These are phyloP conservation scores for Aurelia aurita complex sp. Pacific DNA, from an alignment of 30 jellyfish, hydroid and myxozoan genomes.

Conservation along the genomic window DNA sequence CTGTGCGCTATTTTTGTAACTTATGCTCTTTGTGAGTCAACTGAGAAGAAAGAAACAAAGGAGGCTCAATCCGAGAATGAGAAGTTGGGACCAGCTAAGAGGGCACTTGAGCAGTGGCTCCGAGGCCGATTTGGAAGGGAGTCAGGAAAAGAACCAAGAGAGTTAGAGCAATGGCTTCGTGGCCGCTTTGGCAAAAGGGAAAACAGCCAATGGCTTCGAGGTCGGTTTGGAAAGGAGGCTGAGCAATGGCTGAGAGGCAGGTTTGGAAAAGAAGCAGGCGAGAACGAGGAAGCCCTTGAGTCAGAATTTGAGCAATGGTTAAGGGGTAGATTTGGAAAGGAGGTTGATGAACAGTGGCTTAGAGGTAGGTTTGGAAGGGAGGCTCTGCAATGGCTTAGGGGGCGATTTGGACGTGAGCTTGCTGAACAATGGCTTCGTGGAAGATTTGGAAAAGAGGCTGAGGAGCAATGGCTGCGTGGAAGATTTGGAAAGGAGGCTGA, in stretches of 20 bases:
- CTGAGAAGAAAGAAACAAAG: slow-evolving; percentile 10
- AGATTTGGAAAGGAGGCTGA: slow-evolving; percentile 56
- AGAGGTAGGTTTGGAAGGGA: slow-evolving; percentile 59
- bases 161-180: slow-evolving; percentile 64
- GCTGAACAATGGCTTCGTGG: slow-evolving; percentile 75
- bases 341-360: slow-evolving; percentile 58
- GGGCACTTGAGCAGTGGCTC: slow-evolving; percentile 54
- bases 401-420: slow-evolving; percentile 57
- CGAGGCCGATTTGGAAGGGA: slow-evolving; percentile 56
- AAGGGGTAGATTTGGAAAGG: slow-evolving; percentile 65
- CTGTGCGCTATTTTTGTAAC: slow-evolving; percentile 19
- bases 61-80: neutral
- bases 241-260: slow-evolving; percentile 86
- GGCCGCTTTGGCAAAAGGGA: slow-evolving; percentile 67
- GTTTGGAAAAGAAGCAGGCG: slow-evolving; percentile 75
- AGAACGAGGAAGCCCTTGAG: slow-evolving; percentile 57
- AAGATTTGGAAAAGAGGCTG: slow-evolving; percentile 50
- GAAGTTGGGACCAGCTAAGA: slow-evolving; percentile 32
- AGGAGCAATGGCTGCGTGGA: slow-evolving; percentile 60
- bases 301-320: slow-evolving; percentile 54
- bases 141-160: slow-evolving; percentile 10
- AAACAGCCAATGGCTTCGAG: slow-evolving; percentile 73
- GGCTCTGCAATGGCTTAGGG: slow-evolving; percentile 60
- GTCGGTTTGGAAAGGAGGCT: slow-evolving; percentile 84
- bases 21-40: slow-evolving; percentile 34